Percentiles rank a stretch among this genome's conserved stretches.
phyloP scores from a whole-genome alignment of 2,888 invertebrate genomes.

The Deroplatys truncata region DNA sequence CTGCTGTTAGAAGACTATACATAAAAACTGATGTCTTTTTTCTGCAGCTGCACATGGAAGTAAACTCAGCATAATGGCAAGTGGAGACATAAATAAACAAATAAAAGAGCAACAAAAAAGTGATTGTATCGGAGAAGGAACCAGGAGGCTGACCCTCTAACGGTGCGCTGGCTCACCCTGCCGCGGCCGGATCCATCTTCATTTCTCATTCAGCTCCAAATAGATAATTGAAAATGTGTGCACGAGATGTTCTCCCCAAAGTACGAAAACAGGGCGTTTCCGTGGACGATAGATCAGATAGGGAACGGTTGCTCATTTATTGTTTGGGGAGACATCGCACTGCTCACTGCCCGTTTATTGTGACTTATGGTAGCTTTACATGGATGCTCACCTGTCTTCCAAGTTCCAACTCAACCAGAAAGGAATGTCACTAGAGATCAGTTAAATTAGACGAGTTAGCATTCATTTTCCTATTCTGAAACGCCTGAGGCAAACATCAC shows the following conservation, averaged over 20 bases:
- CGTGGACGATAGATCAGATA: background rate
- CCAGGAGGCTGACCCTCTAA: background rate
- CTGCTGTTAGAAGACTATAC: background rate
- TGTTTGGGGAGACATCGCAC: background rate
- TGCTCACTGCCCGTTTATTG: background rate
- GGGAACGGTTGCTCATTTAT: background rate
- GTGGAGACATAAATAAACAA: background rate
- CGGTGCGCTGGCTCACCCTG: too few species aligned
- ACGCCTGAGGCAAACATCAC: too few species aligned
- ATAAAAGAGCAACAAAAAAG: background rate
- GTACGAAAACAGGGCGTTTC: background rate
- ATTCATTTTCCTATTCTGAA: too few species aligned
- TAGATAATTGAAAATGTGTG: background rate
- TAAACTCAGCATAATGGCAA: background rate
- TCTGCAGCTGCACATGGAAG: background rate
- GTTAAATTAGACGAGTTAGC: too few species aligned
- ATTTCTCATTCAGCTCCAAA: background rate
- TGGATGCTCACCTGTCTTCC: background rate
- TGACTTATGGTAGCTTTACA: background rate
- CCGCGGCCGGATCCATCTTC: background rate
- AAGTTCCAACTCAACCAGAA: too few species aligned
- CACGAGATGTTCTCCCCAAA: background rate
- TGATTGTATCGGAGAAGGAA: background rate
- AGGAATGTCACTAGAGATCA: too few species aligned
- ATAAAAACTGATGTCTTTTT: too few species aligned